Conservation (phyloP, 2,797 vertebrate genomes). For the Threskiornis aethiopicus region DNA sequence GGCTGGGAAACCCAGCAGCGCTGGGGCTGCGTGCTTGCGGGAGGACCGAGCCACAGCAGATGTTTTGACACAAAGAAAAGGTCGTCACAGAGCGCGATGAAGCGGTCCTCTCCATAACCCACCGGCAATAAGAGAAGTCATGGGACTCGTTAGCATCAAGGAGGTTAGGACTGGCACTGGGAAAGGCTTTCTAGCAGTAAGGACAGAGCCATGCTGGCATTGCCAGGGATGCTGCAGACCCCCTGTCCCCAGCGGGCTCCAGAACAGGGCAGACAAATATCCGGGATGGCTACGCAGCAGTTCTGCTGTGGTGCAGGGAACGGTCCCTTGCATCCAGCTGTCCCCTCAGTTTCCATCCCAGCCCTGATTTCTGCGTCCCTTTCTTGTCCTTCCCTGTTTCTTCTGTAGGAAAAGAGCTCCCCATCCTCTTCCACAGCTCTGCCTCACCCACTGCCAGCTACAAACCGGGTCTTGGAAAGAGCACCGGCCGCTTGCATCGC, state of each 20-base stretch:
- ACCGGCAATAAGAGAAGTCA: rapidly evolving
- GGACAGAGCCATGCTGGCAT: background rate
- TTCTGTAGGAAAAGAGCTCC: background rate
- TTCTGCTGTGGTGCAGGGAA: background rate
- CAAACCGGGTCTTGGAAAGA: background rate
- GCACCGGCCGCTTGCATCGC: rapidly evolving
- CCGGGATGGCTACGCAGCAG: background rate
- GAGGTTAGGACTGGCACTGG: background rate
- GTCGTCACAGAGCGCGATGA: rapidly evolving
- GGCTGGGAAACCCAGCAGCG: background rate
- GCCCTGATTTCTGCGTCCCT: background rate
- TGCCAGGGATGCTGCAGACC: background rate
- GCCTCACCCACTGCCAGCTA: background rate
- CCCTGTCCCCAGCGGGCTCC: background rate
- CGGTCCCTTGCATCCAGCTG: rapidly evolving
- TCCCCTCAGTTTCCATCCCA: background rate
- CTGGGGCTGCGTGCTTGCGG: rapidly evolving
- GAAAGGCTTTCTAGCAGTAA: background rate
- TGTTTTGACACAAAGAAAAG: background rate
- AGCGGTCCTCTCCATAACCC: rapidly evolving
- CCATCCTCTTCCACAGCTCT: background rate
- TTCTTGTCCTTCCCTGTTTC: background rate
- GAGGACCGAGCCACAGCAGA: background rate
- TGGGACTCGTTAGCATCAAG: no score
- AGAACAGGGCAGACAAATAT: background rate